These are phyloP conservation scores for Apis laboriosa DNA, from an alignment of 1,140 invertebrate genomes.

Conservation along the genomic window DNA sequence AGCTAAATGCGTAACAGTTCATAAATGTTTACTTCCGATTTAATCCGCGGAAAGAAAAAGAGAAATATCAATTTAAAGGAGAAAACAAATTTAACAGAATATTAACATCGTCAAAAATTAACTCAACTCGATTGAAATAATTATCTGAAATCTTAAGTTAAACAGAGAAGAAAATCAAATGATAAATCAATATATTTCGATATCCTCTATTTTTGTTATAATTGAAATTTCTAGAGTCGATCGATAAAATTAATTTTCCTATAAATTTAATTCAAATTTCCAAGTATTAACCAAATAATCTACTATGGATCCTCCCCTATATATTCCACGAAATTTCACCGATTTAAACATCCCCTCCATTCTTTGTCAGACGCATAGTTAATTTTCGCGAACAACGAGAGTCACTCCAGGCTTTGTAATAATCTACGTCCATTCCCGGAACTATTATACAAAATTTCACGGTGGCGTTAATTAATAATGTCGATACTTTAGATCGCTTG, in stretches of 20 bases:
- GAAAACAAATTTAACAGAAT: neutral
- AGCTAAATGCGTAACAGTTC: constrained; percentile 2
- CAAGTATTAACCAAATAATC: too few relatives aligned
- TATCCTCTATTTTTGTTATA: too few relatives aligned
- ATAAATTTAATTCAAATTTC: too few relatives aligned
- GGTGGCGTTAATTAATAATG: constrained; percentile 57
- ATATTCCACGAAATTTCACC: neutral
- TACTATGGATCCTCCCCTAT: too few relatives aligned
- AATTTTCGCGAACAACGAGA: neutral
- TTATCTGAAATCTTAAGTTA: too few relatives aligned
- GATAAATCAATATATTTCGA: too few relatives aligned
- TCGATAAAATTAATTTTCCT: too few relatives aligned
- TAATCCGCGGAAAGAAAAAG: neutral
- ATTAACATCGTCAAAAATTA: neutral
- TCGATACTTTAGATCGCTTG: constrained; percentile 26
- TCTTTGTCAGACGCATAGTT: neutral
- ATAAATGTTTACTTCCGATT: neutral
- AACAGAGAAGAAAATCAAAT: too few relatives aligned
- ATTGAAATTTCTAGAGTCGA: too few relatives aligned
- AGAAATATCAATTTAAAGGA: neutral
- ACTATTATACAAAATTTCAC: constrained; percentile 13
- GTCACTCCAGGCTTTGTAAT: neutral
- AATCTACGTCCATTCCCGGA: neutral
- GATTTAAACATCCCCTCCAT: neutral
- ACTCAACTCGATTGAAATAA: too few relatives aligned